Evolutionary conservation across 1,140 invertebrate genomes (phyloP), one percentile per base, ranked within the genome.

Genomic region (Probaryconus sp.): DNA sequence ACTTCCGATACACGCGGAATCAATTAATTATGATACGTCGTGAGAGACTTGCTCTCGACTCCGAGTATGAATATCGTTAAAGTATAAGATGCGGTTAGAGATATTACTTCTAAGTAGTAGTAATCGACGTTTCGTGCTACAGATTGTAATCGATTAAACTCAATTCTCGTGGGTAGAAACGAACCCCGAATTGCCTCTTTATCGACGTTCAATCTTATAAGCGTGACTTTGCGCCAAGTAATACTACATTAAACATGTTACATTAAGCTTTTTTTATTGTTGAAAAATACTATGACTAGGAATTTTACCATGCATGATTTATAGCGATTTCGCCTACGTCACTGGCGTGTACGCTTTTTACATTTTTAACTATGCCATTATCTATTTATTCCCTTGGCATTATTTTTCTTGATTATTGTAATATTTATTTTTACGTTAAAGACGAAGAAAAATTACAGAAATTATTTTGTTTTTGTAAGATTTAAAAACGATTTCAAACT

Each of bases 91-190:
- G 38, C 11, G 16, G 51, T 21, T n/a, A 20, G 21, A 60, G 64
- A 69, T 75, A 64, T 5, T 26, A 30, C 42, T 40, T 50, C 50
- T 67, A 69, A 75, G 65, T 75, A 75, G 72, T 65, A 53, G 64
- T 75, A 75, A 69, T 75, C 72, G 65, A 75, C 60, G 65, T 76
- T 76, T 65, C 73, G 73, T 76, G 73, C 65, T 33, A 37, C 65
- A 67, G 73, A 70, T 76, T 70, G 60, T 76, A 76, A 76, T 76
- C 67, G 60, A 76, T 76, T 71, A 65, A 70, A 58, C 73, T 67
- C 40, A 56, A 65, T 70, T 58, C 61, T 76, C 61, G 38, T 60
- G 47, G 37, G 40, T 50, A 47, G 45, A 20, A 56, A 26, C 55
- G 48, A 37, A 60, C 60, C 53, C 64, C 42, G 60, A 70, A 76